Percentiles rank a stretch among this genome's conserved stretches.
Conservation (phyloP, 30 jellyfish, hydroid and myxozoan genomes). For the Turritopsis rubra region DNA sequence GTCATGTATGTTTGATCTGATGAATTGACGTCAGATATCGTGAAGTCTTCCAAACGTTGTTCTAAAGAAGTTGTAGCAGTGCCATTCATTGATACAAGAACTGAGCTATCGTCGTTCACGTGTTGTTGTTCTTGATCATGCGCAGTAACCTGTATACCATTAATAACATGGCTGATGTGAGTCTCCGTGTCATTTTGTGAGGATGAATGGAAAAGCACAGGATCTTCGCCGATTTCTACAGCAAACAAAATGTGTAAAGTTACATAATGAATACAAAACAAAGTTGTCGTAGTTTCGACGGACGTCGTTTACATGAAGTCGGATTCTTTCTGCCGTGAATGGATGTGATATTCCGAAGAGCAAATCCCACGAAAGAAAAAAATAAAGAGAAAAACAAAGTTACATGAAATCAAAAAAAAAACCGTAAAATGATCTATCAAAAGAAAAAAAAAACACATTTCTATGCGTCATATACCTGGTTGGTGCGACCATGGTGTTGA, state of each 20-base stretch:
- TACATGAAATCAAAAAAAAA: background rate
- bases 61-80: background rate
- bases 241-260: too few relatives aligned
- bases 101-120: background rate
- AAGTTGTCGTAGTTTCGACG: background rate
- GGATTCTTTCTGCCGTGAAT: background rate
- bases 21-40: background rate
- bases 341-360: background rate
- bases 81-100: background rate
- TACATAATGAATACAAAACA: too few relatives aligned
- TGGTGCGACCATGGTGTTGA: background rate
- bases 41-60: background rate
- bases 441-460: background rate
- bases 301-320: background rate
- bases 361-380: too few relatives aligned
- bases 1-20: background rate
- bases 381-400: too few relatives aligned
- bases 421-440: background rate
- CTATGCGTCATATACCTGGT: background rate
- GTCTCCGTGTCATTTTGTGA: background rate
- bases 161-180: background rate
- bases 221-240: background rate
- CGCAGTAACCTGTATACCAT: background rate
- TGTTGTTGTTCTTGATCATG: background rate
- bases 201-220: background rate